Conservation (phyloP, 2,113 vertebrate genomes). For the Nesogale talazaci region DNA sequence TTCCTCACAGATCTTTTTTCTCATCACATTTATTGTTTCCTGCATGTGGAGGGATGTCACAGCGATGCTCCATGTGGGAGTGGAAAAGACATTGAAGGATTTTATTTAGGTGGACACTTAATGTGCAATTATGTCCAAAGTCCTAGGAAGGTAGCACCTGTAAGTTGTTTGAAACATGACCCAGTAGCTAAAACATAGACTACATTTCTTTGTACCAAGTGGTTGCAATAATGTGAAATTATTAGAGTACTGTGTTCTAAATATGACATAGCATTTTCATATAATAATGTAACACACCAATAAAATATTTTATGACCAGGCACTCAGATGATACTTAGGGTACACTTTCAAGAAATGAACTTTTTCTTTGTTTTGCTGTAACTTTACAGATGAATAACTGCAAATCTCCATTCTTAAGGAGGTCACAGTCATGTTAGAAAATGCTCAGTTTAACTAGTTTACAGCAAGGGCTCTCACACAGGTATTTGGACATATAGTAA, state of each 20-base stretch:
- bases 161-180: background rate
- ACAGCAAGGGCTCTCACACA: background rate
- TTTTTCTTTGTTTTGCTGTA: background rate
- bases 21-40: background rate
- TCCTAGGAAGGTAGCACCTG: background rate
- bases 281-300: background rate
- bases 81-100: background rate
- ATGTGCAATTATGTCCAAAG: too few species aligned
- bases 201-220: background rate
- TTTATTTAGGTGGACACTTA: background rate
- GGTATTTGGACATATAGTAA: background rate
- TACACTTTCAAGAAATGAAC: background rate
- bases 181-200: background rate
- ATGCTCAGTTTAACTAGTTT: background rate
- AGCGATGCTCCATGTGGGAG: background rate
- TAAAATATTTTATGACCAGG: background rate
- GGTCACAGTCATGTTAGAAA: background rate
- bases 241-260: background rate
- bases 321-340: background rate
- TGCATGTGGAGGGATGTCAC: background rate
- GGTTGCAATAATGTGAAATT: background rate
- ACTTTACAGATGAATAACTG: background rate
- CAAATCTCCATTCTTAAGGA: background rate
- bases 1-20: background rate
- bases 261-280: conserved; percentile 6